Evolutionary conservation across 2,113 vertebrate genomes (phyloP), one percentile per base, ranked within the genome.

Genomic region (Tringa solitaria): DNA sequence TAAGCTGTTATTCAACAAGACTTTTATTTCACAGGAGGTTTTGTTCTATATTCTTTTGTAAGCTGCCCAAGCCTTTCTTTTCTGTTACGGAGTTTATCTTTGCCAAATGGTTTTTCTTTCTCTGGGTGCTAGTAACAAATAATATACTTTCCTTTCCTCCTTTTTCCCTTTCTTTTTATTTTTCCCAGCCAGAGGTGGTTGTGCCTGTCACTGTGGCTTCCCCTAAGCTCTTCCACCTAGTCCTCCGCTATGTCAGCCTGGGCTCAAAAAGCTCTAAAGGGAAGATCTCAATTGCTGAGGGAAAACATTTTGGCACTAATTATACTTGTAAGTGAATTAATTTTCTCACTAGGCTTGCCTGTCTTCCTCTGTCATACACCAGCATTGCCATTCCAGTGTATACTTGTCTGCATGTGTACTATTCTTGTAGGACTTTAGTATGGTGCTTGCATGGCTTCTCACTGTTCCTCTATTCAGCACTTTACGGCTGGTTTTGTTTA

Each of bases 101-200:
- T 95, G 83, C 87, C 93, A 92, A 87, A 84, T 75, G 72, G 45
- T 93, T 96, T 96, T 69, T 94, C 85, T 94, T 84, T 81, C 92
- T 96, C 24, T 74, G 84, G 83, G 93, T 94, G 68, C 60, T 95
- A 75, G 85, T 96, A 84, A 95, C 87, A 93, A 96, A 67, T 96
- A 87, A 97, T 93, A 61, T 24, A 65, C 96, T 96, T 95, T 94
- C 81, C 97, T 75, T 95, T 98, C 94, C 94, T 97, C 88, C 94
- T 97, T 97, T 95, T 97, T 90, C 96, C 96, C 94, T 97, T 97
- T 97, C 98, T 97, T 94, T 97, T 98, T 94, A 98, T 97, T 98
- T 98, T 98, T 98, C 98, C 95, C 98, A 99, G 98, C 98, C 98
- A 97, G 98, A 98, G 97, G 98, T 99, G 98, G 96, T 98, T 98